A percentile compares a stretch with the other conserved stretches of the same genome.
These are phyloP conservation scores for Rhinoptilus africanus DNA, from an alignment of 2,113 vertebrate species.

Conservation along the genomic window DNA sequence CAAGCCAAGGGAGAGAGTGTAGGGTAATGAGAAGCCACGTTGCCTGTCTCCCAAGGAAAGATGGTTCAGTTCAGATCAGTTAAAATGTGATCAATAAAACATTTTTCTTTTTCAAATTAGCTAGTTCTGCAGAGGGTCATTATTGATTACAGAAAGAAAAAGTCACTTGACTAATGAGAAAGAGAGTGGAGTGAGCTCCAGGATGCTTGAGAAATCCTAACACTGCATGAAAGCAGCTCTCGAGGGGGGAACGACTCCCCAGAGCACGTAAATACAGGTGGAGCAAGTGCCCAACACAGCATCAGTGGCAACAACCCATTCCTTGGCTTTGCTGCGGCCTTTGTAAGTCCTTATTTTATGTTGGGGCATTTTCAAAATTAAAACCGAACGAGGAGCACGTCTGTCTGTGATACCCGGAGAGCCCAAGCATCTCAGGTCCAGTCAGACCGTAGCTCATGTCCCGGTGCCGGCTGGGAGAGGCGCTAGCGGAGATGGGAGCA, in stretches of 20 bases:
- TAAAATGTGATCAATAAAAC: background rate
- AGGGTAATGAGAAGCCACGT: conserved; percentile 39
- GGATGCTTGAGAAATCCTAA: background rate
- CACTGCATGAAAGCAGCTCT: background rate
- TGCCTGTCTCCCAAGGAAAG: conserved; percentile 26
- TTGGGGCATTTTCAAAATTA: background rate
- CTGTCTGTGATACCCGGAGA: background rate
- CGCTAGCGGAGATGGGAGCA: fast-evolving
- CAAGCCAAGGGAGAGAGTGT: conserved; percentile 41
- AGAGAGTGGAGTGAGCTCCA: background rate
- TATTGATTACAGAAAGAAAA: conserved; percentile 14
- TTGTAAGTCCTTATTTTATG: background rate
- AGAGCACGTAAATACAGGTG: background rate
- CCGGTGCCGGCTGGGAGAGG: background rate
- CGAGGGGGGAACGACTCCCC: background rate
- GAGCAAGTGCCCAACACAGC: background rate
- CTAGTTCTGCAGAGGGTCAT: background rate
- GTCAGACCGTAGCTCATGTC: fast-evolving
- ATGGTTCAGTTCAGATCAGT: conserved; percentile 23
- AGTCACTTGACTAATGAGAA: conserved; percentile 3
- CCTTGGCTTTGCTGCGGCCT: background rate
- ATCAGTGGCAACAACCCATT: background rate
- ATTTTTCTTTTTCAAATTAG: background rate
- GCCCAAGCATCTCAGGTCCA: background rate
- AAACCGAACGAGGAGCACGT: background rate